Base-by-base conservation (phyloP, 1,140 invertebrate genomes). In the Ceratitis capitata region DNA sequence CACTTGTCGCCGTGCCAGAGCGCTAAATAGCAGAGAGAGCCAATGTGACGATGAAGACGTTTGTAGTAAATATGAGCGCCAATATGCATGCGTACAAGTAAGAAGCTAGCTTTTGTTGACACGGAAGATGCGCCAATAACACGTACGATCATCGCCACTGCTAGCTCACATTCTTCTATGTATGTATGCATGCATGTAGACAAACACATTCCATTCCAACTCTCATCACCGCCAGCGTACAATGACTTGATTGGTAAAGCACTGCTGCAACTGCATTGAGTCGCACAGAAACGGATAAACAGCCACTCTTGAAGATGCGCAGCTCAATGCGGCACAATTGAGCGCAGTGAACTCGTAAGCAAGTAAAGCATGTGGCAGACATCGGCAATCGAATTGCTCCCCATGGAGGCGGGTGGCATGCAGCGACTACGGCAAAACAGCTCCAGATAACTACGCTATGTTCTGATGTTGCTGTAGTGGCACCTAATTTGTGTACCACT, bases 401-500 rank as follows among this genome's bases (percentile, higher is more conserved):
- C 51, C 4, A 35, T 16, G 39, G 29, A 14, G 29, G 61, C 29
- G 35, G n/a, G n/a, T 2, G 19, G 39, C 69, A 78, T 19, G 39
- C 39, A 78, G 35, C n/a, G 5, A 61, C 19, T n/a, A n/a, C n/a
- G n/a, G n/a, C n/a, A n/a, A n/a, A 29, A 16, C 61, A 78, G n/a
- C 39, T 47, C 69, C 19, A 78, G 69, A 78, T 78, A 78, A 35
- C 39, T n/a, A 61, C n/a, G 10, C 2, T 26, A 69, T 12, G 61
- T 47, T 78, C n/a, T 78, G 35, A 45, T 23, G 69, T 78, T 35
- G 39, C 69, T 78, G 35, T 78, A 45, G 69, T 78, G 69, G 39
- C 69, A 78, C 19, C 69, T 45, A 78, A 78, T 78, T 78, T 78
- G 69, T 78, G 69, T 78, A 78, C 69, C 69, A 42, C 69, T 78